Conservation (phyloP, 30 jellyfish, hydroid and myxozoan species). For the Cassiopea andromeda region DNA sequence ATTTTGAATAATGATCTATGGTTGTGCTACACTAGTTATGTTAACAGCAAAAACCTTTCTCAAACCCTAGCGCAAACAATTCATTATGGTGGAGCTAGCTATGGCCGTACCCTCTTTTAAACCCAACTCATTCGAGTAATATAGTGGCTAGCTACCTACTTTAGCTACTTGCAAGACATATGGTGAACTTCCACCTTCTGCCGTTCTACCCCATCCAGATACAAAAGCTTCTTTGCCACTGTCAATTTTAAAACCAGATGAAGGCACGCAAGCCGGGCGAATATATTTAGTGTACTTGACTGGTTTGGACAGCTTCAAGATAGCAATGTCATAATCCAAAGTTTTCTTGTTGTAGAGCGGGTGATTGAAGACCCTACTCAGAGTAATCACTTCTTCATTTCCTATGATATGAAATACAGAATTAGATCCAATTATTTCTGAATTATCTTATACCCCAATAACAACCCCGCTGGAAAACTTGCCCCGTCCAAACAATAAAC, state of each 20-base stretch:
- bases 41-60: too few species aligned
- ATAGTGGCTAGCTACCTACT: conserved; percentile 9
- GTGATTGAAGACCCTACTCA: conserved; percentile 18
- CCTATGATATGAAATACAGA: not conserved
- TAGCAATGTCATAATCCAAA: conserved; percentile 44
- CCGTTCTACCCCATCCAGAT: conserved; percentile 74
- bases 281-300: conserved; percentile 41
- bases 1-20: too few species aligned
- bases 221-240: conserved; percentile 38
- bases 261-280: conserved; percentile 67
- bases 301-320: conserved; percentile 32
- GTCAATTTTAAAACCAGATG: not conserved
- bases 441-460: too few species aligned
- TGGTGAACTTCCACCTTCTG: conserved; percentile 50
- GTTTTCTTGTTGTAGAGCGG: conserved; percentile 23
- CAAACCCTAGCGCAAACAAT: too few species aligned
- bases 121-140: too few species aligned
- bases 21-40: too few species aligned
- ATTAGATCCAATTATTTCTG: not conserved
- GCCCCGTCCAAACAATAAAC: too few species aligned
- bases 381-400: not conserved
- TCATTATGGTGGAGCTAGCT: too few species aligned
- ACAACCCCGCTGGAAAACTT: too few species aligned
- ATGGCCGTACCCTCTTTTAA: too few species aligned
- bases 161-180: conserved; percentile 33